These are phyloP conservation scores for Machimus rusticus DNA, from an alignment of 2,888 invertebrate genomes.

Conservation along the genomic window DNA sequence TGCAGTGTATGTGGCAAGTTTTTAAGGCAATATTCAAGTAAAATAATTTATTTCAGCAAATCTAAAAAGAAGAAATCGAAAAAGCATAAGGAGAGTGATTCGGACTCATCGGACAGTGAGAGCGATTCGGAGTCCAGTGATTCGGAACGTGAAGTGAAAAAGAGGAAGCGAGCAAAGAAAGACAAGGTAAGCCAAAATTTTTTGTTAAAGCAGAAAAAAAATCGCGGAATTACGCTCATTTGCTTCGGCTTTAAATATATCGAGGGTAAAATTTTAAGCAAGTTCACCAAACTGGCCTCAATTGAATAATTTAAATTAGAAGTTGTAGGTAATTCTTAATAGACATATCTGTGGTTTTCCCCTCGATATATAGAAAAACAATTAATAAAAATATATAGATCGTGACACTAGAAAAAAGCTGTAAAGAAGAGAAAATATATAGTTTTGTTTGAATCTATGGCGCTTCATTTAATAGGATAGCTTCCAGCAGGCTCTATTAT, in stretches of 20 bases:
- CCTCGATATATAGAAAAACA: neutral
- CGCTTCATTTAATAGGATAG: constrained; percentile 64
- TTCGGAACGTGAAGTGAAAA: constrained; percentile 61
- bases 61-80: constrained; percentile 68
- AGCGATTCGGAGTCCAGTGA: constrained; percentile 55
- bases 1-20: neutral
- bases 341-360: neutral
- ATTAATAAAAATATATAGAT: neutral
- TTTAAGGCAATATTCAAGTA: neutral
- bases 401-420: constrained; percentile 57
- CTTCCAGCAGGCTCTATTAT: constrained; percentile 63
- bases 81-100: constrained; percentile 65
- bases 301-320: neutral
- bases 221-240: neutral
- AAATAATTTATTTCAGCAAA: constrained; percentile 57
- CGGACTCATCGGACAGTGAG: constrained; percentile 62
- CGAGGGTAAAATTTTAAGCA: neutral
- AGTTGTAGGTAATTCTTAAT: neutral
- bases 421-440: constrained; percentile 73
- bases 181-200: constrained; percentile 56
- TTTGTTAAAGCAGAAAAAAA: neutral
- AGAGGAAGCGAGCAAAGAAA: constrained; percentile 60
- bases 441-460: constrained; percentile 74
- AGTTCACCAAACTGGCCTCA: neutral
- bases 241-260: neutral